Base-by-base conservation (phyloP, 2,113 vertebrate genomes). In the Pimephales promelas region DNA sequence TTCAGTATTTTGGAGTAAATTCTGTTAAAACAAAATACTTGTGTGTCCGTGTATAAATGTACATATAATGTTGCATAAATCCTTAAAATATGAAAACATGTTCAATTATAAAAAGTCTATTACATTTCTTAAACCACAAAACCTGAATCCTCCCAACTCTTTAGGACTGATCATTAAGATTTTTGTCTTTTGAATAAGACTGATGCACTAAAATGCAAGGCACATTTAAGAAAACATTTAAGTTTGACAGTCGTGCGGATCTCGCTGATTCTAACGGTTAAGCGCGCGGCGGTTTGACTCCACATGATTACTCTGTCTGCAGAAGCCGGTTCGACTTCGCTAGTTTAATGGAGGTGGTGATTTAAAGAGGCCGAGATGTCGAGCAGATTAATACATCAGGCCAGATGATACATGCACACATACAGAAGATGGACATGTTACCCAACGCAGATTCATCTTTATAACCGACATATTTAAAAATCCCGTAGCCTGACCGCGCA, bases 251-350 rank as follows among this genome's bases (percentile, higher is more conserved):
- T 0, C 6, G 22, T 16, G 74, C 20, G 5, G 75, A 64, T 31
- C 5, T 0, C 14, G 43, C 0, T 34, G 61, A 14, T 52, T 79
- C 49, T 26, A 45, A 9, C 59, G 59, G 59, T 61, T 57, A 57
- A 31, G 16, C 24, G 26, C 59, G 59, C 77, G 26, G 14, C 40
- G 40, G 40, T 22, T 49, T 47, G 8, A 11, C 34, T 61, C 81
- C 89, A 90, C 88, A 87, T 57, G 83, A 83, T 34, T n/a, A n/a
- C n/a, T n/a, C n/a, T n/a, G n/a, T 47, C 81, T 70, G 78, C 71
- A 56, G 47, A 78, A 80, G 76, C 86, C 64, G 79, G 85, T 83
- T 68, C 71, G 82, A 83, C 83, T 87, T 84, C 62, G 62, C 28
- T 24, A 68, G 61, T 78, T 64, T 40, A 59, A 24, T n/a, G 3